phyloP scores from a whole-genome alignment of 1,140 invertebrate genomes.

The Cydia strobilella region DNA sequence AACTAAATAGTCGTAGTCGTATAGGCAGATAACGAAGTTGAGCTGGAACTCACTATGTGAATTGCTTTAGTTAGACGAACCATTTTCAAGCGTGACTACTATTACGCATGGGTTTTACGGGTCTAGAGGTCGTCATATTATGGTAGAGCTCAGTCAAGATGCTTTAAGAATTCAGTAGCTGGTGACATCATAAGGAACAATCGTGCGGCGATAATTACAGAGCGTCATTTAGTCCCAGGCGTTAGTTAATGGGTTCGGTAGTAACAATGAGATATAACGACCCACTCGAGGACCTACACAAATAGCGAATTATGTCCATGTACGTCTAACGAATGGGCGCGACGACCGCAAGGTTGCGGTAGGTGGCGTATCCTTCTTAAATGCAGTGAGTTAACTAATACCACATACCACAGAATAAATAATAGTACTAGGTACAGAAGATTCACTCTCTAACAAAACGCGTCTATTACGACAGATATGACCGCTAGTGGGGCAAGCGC shows the following conservation, averaged over 20 bases:
- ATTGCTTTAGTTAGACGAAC: background rate
- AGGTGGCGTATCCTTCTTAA: slow-evolving; percentile 50
- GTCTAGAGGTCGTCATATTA: background rate
- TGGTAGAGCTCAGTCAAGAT: background rate
- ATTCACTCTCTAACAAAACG: too few relatives aligned
- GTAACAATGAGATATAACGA: slow-evolving; percentile 59
- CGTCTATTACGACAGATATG: too few relatives aligned
- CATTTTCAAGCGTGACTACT: background rate
- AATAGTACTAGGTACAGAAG: too few relatives aligned
- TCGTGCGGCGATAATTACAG: slow-evolving; percentile 45
- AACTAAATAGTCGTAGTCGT: background rate
- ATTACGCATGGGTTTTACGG: background rate
- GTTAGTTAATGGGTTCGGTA: slow-evolving; percentile 46
- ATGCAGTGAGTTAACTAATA: slow-evolving; percentile 2
- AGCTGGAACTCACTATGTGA: background rate
- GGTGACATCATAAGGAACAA: slow-evolving; percentile 46
- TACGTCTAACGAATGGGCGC: slow-evolving; percentile 58
- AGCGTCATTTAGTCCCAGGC: slow-evolving; percentile 39
- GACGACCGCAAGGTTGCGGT: slow-evolving; percentile 57
- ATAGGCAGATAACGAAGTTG: background rate
- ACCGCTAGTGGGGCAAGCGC: too few relatives aligned
- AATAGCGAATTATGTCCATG: slow-evolving; percentile 59
- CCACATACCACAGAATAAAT: too few relatives aligned
- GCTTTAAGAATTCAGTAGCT: background rate
- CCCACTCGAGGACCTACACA: slow-evolving; percentile 59